Evolutionary conservation across 2,888 invertebrate genomes (phyloP).

Genomic region (Synergus laeviventris): DNA sequence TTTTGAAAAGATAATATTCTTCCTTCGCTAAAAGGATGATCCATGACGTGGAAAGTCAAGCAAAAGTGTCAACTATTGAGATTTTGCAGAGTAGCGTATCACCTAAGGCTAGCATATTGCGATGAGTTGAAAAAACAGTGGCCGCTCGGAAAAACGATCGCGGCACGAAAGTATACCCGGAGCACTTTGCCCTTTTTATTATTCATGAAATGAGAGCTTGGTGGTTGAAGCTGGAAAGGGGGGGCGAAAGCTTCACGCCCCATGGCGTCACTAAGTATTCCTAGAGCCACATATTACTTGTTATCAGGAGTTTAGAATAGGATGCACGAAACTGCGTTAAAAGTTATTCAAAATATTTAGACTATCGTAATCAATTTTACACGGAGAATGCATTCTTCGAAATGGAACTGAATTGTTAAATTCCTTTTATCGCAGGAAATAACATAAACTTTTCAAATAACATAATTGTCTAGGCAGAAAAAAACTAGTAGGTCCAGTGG

Average conservation of each 20-base stretch:
- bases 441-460: too few relatives aligned
- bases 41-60: constrained; percentile 13
- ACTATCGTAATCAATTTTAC: neutral
- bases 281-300: constrained; percentile 50
- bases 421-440: too few relatives aligned
- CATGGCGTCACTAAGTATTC: constrained; percentile 55
- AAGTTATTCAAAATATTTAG: neutral
- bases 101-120: constrained; percentile 70
- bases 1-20: neutral
- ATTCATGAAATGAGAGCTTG: constrained; percentile 72
- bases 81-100: constrained; percentile 48
- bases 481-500: too few relatives aligned
- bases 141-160: constrained; percentile 67
- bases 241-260: constrained; percentile 42
- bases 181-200: constrained; percentile 72
- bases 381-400: neutral
- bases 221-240: constrained; percentile 54
- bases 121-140: constrained; percentile 72
- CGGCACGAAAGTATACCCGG: constrained; percentile 52
- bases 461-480: too few relatives aligned
- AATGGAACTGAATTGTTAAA: too few relatives aligned
- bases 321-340: constrained; percentile 11
- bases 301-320: constrained; percentile 49
- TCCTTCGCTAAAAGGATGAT: constrained; percentile 29
- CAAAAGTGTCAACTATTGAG: constrained; percentile 52